Evolutionary conservation across 1,140 invertebrate genomes (phyloP).

Genomic region (Vollenhovia emeryi): DNA sequence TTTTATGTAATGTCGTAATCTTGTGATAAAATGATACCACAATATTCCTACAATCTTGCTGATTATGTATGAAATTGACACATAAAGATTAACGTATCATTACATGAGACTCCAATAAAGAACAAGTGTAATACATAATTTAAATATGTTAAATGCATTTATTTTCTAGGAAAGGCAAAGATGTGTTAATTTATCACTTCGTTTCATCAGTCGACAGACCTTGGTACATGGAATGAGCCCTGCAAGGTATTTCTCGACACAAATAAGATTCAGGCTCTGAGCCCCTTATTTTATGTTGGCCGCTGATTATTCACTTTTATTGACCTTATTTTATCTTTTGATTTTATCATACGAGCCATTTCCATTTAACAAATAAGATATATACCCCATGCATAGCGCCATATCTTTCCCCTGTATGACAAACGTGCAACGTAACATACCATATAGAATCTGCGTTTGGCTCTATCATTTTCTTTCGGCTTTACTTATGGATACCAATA

Average conservation of each 20-base stretch:
- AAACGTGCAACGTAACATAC: background rate
- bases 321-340: too few relatives aligned
- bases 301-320: too few relatives aligned
- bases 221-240: background rate
- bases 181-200: constrained; percentile 18
- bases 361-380: too few relatives aligned
- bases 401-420: background rate
- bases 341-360: too few relatives aligned
- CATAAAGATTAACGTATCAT: too few relatives aligned
- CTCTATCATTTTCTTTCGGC: background rate
- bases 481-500: background rate
- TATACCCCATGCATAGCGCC: background rate
- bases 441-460: background rate
- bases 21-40: too few relatives aligned
- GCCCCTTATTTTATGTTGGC: too few relatives aligned
- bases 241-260: background rate
- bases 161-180: background rate
- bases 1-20: too few relatives aligned
- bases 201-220: background rate
- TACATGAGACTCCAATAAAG: too few relatives aligned
- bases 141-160: background rate
- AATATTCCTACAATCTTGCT: too few relatives aligned
- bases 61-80: background rate
- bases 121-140: background rate
- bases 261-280: too few relatives aligned